Conservation (phyloP, 2,113 vertebrate genomes). For the Leucopternis melanops region DNA sequence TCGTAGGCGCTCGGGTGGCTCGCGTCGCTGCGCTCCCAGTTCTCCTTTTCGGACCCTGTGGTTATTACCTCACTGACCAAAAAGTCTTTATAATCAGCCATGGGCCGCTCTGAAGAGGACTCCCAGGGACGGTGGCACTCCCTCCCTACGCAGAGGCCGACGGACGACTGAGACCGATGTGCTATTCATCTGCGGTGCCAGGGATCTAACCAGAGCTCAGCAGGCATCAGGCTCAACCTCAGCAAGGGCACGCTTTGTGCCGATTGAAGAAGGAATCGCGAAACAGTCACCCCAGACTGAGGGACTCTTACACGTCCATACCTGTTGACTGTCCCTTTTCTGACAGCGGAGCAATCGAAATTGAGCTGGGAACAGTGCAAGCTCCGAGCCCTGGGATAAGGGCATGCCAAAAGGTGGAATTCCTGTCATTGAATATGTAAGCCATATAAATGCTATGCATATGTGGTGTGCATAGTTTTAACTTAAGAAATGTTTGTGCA, state of each 20-base stretch:
- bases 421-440: constrained; percentile 63
- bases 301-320: background rate
- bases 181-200: background rate
- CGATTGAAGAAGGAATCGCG: accelerated
- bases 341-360: constrained; percentile 19
- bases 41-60: background rate
- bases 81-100: background rate
- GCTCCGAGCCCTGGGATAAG: constrained; percentile 15
- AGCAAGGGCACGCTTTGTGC: background rate
- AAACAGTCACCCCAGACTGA: background rate
- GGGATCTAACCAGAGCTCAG: background rate
- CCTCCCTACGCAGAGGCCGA: background rate
- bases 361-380: constrained; percentile 25
- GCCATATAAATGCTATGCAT: constrained; percentile 72
- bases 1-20: background rate
- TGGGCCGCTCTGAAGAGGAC: background rate
- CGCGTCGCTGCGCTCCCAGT: background rate
- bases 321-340: constrained; percentile 6
- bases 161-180: background rate
- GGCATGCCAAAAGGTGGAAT: constrained; percentile 38
- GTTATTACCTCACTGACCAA: constrained; percentile 37
- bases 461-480: constrained; percentile 67
- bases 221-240: background rate
- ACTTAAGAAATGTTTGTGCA: constrained; percentile 69
- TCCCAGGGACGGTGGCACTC: background rate